Evolutionary conservation across 2,888 invertebrate genomes (phyloP).

Genomic region (Erebia ligea): DNA sequence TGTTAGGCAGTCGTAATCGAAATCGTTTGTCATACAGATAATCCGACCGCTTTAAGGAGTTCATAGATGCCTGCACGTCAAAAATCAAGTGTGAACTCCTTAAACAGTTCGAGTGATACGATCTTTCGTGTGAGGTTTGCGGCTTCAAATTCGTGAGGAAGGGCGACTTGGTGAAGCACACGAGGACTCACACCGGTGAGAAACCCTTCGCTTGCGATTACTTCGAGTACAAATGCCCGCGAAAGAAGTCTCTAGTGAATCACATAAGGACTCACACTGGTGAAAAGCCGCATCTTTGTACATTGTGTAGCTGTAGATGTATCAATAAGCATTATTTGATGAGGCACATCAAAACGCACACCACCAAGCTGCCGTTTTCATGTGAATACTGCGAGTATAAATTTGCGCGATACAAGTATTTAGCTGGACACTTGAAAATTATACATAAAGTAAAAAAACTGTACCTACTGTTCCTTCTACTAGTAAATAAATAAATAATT

Average conservation of each 20-base stretch:
- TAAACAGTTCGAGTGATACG: no score
- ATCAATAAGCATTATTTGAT: background rate
- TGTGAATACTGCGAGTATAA: background rate
- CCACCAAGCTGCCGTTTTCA: background rate
- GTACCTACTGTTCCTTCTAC: background rate
- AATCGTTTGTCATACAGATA: no score
- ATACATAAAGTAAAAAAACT: background rate
- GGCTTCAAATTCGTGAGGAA: background rate
- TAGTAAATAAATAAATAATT: background rate
- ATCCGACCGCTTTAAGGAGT: no score
- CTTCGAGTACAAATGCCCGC: background rate
- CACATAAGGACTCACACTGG: background rate
- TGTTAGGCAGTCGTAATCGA: no score
- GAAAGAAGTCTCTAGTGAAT: background rate
- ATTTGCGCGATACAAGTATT: background rate
- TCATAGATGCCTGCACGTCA: no score
- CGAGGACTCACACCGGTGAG: background rate
- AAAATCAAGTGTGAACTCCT: no score
- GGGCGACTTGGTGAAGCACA: background rate
- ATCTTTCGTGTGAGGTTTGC: background rate
- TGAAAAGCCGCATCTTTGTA: background rate
- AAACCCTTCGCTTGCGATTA: background rate
- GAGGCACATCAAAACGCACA: constrained; percentile 4
- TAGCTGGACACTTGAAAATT: background rate
- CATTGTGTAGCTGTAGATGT: background rate